Evolutionary conservation across 2,113 vertebrate species (phyloP).

Genomic region (Oenanthe melanoleuca): DNA sequence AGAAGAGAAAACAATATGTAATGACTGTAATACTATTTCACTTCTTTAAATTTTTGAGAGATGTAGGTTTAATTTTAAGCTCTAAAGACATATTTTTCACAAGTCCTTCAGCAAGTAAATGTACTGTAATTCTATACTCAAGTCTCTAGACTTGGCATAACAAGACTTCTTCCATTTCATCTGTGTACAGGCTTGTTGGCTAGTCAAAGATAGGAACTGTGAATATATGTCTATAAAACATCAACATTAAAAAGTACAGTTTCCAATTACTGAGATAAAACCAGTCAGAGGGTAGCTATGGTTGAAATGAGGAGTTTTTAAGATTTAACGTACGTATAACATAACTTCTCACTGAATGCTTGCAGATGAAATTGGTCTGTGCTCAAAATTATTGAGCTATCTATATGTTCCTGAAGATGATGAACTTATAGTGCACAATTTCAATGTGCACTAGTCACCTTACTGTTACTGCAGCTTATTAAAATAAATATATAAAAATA

Average conservation of each 20-base stretch:
- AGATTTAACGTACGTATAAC: background rate
- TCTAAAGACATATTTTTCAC: background rate
- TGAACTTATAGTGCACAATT: background rate
- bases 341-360: background rate
- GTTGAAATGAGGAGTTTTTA: background rate
- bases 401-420: background rate
- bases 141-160: background rate
- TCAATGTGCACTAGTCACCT: background rate
- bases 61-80: background rate
- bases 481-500: background rate
- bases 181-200: background rate
- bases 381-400: background rate
- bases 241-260: background rate
- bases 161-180: background rate
- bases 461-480: background rate
- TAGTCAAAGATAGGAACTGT: background rate
- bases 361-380: background rate
- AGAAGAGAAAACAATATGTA: background rate
- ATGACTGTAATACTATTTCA: background rate
- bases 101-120: background rate
- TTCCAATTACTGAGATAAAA: background rate
- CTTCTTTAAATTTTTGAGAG: background rate
- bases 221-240: background rate
- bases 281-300: background rate
- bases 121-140: background rate